Conservation (phyloP, 30 jellyfish, hydroid and myxozoan genomes). For the Aurelia coerulea region DNA sequence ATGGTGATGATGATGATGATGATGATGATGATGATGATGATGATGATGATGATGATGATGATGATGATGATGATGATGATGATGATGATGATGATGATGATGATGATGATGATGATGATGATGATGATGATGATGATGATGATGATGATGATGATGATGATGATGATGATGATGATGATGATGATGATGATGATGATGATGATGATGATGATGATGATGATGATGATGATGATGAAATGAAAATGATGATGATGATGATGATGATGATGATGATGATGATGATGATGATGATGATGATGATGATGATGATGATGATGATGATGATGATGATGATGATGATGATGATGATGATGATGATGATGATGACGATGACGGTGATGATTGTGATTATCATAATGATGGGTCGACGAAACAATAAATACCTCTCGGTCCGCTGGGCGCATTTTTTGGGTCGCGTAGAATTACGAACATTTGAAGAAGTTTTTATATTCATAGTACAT, state of each 20-base stretch:
- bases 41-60: background rate
- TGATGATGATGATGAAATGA: background rate
- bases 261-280: background rate
- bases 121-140: conserved; percentile 2
- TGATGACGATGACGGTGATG: no score
- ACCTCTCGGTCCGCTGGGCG: no score
- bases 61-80: conserved; percentile 1
- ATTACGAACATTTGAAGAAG: no score
- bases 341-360: no score
- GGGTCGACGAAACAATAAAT: no score
- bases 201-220: no score
- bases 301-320: background rate
- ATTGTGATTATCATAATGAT: no score
- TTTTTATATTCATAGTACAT: no score
- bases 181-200: no score
- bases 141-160: background rate
- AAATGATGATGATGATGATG: background rate
- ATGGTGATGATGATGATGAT: no score
- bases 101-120: conserved; percentile 2
- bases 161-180: background rate
- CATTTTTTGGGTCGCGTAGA: no score
- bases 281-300: conserved; percentile 1
- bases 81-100: background rate
- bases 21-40: background rate
- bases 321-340: background rate